Base-by-base conservation (phyloP, 2,113 vertebrate genomes). In the Smithornis capensis region DNA sequence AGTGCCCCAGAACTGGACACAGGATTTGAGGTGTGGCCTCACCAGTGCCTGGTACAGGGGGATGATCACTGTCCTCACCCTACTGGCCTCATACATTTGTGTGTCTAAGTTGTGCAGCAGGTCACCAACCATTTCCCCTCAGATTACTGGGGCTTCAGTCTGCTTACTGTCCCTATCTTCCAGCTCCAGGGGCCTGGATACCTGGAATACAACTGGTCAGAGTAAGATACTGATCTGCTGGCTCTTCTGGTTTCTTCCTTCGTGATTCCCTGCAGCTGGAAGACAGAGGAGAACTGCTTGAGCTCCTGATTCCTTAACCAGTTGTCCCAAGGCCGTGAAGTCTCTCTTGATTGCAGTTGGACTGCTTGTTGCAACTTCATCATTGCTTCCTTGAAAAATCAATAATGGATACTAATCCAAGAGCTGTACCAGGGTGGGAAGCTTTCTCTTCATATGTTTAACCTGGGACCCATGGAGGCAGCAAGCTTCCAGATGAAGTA, bases 401-500 rank as follows among this genome's bases (percentile, higher is more conserved):
- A 68, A 5, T 24, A 49, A 68, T 4, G 15, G 27, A 27, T 55
- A 68, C 44, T 38, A 84, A 80, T 27, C 53, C 35, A 67, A 86
- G 45, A 53, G 52, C 38, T 13, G 8, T 33, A 45, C 21, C 40
- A 68, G 45, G 8, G 12, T 55, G 45, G 38, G 31, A 55, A 23
- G 45, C 22, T 37, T 74, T 62, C 40, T 37, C 53, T 60, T 55
- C 29, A 35, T 14, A 73, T 60, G 19, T 80, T 68, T 68, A 62
- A 68, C 47, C 12, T 0, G 1, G 27, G 29, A 35, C 27, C 38
- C 53, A 68, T n/a, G 53, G 12, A 91, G 25, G 40, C 25, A 74
- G 53, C 12, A 40, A 18, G 22, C 31, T 49, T 55, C n/a, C 0
- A 0, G 19, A 42, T 55, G 24, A 67, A 73, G 19, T 37, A 8